Evolutionary conservation across 2,888 invertebrate species (phyloP), one percentile per base, ranked within the genome.

Genomic region (Erebia epiphron): DNA sequence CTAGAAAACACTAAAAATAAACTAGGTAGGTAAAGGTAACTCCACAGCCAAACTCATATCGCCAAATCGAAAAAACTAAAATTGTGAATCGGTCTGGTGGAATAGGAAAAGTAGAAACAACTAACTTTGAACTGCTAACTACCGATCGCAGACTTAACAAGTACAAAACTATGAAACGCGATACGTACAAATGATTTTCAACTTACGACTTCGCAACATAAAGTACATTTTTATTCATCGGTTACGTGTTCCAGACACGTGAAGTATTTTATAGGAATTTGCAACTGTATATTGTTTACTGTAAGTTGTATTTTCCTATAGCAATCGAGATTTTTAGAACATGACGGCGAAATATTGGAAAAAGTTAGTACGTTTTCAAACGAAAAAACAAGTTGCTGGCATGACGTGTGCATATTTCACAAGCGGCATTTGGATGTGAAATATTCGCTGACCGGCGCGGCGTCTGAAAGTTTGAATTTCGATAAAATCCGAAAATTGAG

Each of bases 51-150:
- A 56, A 61, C 61, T 58, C 18, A 64, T 57, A 26, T 61, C 65
- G 52, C 16, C 18, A 13, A 50, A 18, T 35, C 35, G 10, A 49
- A 50, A 65, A 52, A 70, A 13, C 14, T 14, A 67, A 50, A 69
- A 35, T 70, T 68, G 50, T 60, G 65, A 62, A 68, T 66, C 62
- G 73, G 50, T 61, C 58, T 13, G 21, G 16, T 26, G 56, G 21
- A 43, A 58, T 49, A 26, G 65, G 52, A 68, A 68, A 71, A 73
- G 68, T 68, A 68, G 65, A 58, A 73, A 73, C 62, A 54, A 35
- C 67, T 71, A 61, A 67, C 62, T 68, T 61, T 68, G 43, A 56
- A 65, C 65, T 21, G 13, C 61, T 43, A 61, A 61, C 61, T 46
- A 61, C 60, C 16, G 43, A 46, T 21, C 49, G 8, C 18, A 49